Evolutionary conservation across 2,113 vertebrate species (phyloP), one percentile per base, ranked within the genome.

Genomic region (Oenanthe oenanthe): DNA sequence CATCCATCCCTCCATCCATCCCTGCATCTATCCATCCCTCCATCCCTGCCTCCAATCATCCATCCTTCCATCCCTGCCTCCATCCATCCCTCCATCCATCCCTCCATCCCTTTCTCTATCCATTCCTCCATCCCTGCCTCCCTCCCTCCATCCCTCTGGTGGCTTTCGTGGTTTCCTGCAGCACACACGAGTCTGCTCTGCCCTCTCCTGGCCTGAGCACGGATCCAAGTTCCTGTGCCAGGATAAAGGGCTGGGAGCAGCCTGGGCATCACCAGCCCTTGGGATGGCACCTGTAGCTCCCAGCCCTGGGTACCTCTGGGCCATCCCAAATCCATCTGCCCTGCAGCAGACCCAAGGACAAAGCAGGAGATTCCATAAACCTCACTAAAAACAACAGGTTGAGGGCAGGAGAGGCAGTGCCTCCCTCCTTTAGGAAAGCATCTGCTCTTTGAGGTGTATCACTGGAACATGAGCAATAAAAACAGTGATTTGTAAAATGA

Each of bases 201-300:
- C 96, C 93, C 93, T 96, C 96, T 96, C 90, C 95, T 96, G 93
- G 96, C 45, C 77, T 72, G 73, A 5, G 1, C 11, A 11, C 48
- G 42, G 38, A 67, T 38, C 43, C 57, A 0, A 92, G 88, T 15
- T 42, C 13, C 1, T 5, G 15, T 3, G 10, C 26, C 0, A 9
- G 40, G 14, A 16, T 2, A 16, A 51, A 51, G 50, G 50, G 50
- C 26, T 28, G 50, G 50, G 50, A 51, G 17, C 51, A 29, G 51
- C 51, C 28, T 12, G 38, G 17, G 45, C 67, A 73, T 13, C 42
- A 1, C 8, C 31, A 3, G 13, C 1, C 0, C 31, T 5, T 7
- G 5, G n/a, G 36, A 12, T 6, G 16, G 45, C 60, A 71, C 15
- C 51, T 67, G 53, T 25, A 5, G 1, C 20, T 12, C 56, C 3